Evolutionary conservation across 2,113 vertebrate genomes (phyloP).

Genomic region (Nothocercus julius): DNA sequence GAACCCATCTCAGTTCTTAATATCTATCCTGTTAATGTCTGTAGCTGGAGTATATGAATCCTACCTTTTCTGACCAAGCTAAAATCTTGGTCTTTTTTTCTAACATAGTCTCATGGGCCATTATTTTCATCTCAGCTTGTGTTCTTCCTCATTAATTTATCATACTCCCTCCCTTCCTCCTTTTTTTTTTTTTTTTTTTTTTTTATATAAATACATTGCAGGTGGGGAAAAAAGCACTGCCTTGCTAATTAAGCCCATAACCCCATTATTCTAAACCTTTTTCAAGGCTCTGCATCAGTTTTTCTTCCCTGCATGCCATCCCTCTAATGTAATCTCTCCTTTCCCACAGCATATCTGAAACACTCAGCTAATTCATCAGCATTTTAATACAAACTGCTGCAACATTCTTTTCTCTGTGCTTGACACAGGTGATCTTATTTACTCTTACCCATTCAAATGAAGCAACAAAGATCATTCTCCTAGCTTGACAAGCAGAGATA

Average conservation of each 20-base stretch:
- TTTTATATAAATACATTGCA: neutral
- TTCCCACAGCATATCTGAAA: neutral
- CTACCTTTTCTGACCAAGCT: neutral
- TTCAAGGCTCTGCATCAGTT: neutral
- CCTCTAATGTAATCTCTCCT: neutral
- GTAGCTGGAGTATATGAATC: neutral
- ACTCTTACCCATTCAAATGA: constrained; percentile 9
- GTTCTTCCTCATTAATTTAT: neutral
- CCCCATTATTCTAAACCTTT: neutral
- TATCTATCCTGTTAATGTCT: neutral
- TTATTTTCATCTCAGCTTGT: neutral
- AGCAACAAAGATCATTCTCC: constrained; percentile 17
- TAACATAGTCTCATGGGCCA: neutral
- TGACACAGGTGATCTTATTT: constrained; percentile 1
- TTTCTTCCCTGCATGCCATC: neutral
- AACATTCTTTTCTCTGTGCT: neutral
- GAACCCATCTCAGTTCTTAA: neutral
- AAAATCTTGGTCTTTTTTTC: neutral
- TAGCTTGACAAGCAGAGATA: neutral
- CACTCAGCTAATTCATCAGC: neutral
- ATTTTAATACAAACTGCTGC: neutral
- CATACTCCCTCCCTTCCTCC: neutral
- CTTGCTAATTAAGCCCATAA: neutral
- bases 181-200: neutral
- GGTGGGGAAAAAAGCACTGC: neutral